Conservation (phyloP, 37 sponge, comb jelly and placozoan genomes). For the Dysidea cf. avara region DNA sequence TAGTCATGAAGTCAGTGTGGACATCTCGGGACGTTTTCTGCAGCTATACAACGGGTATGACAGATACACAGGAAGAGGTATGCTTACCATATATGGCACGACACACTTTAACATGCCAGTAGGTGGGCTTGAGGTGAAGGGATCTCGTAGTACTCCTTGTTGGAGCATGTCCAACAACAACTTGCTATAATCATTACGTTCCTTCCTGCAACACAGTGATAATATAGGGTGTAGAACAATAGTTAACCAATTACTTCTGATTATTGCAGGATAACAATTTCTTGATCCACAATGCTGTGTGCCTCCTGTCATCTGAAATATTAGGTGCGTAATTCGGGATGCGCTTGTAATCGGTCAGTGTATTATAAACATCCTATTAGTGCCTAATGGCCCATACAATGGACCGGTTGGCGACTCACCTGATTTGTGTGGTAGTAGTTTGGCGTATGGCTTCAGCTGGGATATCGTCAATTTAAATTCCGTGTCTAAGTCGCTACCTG, state of each 20-base stretch:
- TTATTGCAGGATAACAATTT: constrained; percentile 26
- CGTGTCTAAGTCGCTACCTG: constrained; percentile 15
- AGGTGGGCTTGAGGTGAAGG: constrained; percentile 43
- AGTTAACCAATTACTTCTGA: constrained; percentile 18
- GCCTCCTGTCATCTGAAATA: constrained; percentile 30
- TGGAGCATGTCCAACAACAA: constrained; percentile 46
- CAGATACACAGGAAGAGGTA: too few species aligned
- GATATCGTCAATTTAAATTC: constrained; percentile 24
- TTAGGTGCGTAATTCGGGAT: too few species aligned
- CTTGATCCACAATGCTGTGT: constrained; percentile 47
- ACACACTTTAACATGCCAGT: constrained; percentile 3
- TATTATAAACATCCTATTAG: too few species aligned
- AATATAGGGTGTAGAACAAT: background rate
- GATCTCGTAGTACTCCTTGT: constrained; percentile 18
- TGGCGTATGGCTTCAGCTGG: constrained; percentile 41
- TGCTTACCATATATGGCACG: too few species aligned
- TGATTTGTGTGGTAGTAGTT: constrained; percentile 27
- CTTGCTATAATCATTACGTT: constrained; percentile 44
- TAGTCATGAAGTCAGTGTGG: too few species aligned
- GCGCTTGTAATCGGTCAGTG: background rate
- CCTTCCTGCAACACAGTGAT: constrained; percentile 12
- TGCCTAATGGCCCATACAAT: too few species aligned
- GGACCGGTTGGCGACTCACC: constrained; percentile 4
- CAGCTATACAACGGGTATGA: too few species aligned
- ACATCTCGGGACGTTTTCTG: too few species aligned